Base-by-base conservation (phyloP, 2,888 invertebrate species). In the Dexiosoma caninum region DNA sequence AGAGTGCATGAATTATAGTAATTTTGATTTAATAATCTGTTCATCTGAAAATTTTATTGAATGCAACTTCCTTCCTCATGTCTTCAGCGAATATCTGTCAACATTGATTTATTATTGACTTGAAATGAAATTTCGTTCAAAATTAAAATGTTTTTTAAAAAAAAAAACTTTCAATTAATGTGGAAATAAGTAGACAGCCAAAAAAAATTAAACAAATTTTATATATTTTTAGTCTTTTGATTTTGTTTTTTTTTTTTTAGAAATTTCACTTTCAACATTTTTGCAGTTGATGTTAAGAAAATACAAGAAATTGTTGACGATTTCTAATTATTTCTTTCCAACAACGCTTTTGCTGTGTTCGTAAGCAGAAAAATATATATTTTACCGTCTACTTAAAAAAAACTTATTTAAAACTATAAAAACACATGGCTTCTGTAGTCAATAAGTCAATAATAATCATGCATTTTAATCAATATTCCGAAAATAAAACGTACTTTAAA, bases 251-350 rank as follows among this genome's bases (percentile, higher is more conserved):
- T 62, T 57, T 27, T 16, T n/a, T 35, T 40, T 30, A 12, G 10
- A 66, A 77, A 77, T 81, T 81, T 77, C 80, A 75, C 80, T 80
- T 75, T 59, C 40, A 66, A 40, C 46, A 46, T 77, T 81, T n/a
- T 81, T 69, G 75, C 62, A 55, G 60, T 62, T n/a, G n/a, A n/a
- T 59, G 49, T 51, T 69, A 64, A 66, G 67, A 69, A 72, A 81
- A 53, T 55, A 23, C 53, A 27, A 71, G 53, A 74, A 76, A 76
- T 57, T 77, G 67, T 67, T 55, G 27, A 40, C 72, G 81, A 77
- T 81, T 81, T 77, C 81, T 77, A 81, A 81, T 81, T 74, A 74
- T 53, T 44, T 69, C 55, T n/a, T 32, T 64, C 32, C 14, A 53
- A 46, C 8, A 40, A 30, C 7, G 10, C 21, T 14, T n/a, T n/a